Evolutionary conservation across 2,797 vertebrate species (phyloP).

Genomic region (Eidolon dupreanum): DNA sequence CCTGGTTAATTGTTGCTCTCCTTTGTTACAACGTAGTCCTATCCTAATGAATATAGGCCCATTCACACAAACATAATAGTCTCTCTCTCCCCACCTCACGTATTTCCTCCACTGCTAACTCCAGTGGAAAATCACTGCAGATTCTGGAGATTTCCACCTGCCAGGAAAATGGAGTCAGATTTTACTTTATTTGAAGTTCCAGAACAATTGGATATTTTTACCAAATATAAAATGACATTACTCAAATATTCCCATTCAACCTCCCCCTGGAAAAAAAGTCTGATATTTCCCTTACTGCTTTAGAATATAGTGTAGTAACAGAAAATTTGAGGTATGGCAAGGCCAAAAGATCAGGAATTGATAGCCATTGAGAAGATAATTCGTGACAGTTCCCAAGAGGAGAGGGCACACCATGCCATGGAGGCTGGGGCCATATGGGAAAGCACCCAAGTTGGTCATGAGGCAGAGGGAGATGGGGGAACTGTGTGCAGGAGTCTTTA

Average conservation of each 20-base stretch:
- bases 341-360: background rate
- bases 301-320: background rate
- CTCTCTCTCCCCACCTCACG: background rate
- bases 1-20: background rate
- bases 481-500: background rate
- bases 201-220: slow-evolving; percentile 14
- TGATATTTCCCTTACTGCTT: background rate
- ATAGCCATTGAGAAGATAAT: background rate
- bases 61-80: background rate
- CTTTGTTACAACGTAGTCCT: background rate
- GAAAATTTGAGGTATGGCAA: background rate
- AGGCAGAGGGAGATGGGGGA: background rate
- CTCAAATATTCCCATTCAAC: background rate
- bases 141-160: background rate
- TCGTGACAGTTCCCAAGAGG: background rate
- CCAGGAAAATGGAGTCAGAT: background rate
- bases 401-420: accelerated
- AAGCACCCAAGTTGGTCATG: background rate
- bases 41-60: background rate
- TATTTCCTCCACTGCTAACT: background rate
- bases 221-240: slow-evolving; percentile 1
- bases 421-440: background rate
- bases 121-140: background rate
- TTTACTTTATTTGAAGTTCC: slow-evolving; percentile 19
- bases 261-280: background rate